Conservation (phyloP, 2,888 invertebrate species). For the Cryptocephalus moraei region DNA sequence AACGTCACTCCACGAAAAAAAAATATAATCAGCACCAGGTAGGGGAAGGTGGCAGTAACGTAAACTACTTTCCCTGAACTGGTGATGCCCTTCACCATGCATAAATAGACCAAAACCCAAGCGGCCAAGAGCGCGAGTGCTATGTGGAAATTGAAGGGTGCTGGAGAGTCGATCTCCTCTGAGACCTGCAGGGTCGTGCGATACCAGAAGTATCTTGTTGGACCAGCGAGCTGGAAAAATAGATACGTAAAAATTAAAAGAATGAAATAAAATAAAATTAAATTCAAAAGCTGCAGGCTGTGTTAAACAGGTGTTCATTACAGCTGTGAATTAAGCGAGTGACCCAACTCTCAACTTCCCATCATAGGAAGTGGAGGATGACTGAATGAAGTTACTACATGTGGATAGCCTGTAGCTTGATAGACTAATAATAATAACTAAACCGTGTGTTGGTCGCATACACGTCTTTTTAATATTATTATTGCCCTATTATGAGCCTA, state of each 20-base stretch:
- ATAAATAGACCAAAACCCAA: slow-evolving; percentile 91
- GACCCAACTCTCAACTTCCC: too few species aligned
- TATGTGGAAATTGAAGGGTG: slow-evolving; percentile 86
- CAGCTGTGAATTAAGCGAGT: too few species aligned
- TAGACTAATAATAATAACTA: too few species aligned
- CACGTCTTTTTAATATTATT: too few species aligned
- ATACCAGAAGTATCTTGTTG: slow-evolving; percentile 94
- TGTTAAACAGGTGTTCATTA: neutral
- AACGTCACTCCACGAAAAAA: slow-evolving; percentile 89
- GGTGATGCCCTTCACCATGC: slow-evolving; percentile 96
- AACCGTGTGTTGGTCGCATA: too few species aligned
- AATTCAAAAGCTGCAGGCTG: neutral
- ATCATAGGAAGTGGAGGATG: too few species aligned
- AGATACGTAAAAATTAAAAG: neutral
- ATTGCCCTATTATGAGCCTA: too few species aligned
- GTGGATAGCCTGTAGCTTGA: too few species aligned
- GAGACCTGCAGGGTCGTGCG: slow-evolving; percentile 85
- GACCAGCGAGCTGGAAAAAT: slow-evolving; percentile 65
- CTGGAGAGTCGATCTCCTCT: slow-evolving; percentile 75
- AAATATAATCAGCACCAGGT: slow-evolving; percentile 89
- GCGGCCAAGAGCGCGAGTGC: slow-evolving; percentile 76
- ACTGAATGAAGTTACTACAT: too few species aligned
- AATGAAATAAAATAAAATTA: neutral
- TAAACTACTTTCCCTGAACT: slow-evolving; percentile 95
- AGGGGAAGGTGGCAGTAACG: slow-evolving; percentile 94